Conservation (phyloP, 2,113 vertebrate species). For the Apteryx owenii region DNA sequence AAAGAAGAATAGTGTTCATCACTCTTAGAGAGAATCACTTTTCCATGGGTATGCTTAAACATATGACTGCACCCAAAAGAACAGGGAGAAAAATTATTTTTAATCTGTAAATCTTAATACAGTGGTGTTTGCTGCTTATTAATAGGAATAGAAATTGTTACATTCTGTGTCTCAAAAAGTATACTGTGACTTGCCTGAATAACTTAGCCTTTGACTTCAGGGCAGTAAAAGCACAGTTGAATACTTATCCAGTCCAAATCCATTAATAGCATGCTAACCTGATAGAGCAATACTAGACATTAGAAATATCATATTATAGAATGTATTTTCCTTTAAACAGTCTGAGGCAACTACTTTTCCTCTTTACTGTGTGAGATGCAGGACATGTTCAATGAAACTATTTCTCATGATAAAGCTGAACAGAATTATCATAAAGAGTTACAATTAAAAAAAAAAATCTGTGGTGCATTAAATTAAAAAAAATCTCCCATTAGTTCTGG, state of each 20-base stretch:
- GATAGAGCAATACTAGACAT: background rate
- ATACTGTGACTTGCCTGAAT: background rate
- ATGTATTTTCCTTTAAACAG: background rate
- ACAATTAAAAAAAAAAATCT: background rate
- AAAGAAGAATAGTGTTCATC: background rate
- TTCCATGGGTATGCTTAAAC: background rate
- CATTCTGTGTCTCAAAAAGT: background rate
- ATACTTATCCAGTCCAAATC: background rate
- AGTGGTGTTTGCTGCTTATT: background rate
- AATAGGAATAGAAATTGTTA: background rate
- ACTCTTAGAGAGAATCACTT: background rate
- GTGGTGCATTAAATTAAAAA: background rate
- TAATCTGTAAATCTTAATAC: background rate
- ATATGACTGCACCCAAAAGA: accelerated
- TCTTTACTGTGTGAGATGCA: background rate
- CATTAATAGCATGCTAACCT: background rate
- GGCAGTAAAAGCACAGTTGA: background rate
- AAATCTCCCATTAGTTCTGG: background rate
- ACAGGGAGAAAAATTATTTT: background rate
- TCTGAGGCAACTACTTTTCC: background rate
- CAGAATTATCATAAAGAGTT: background rate
- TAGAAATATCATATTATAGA: background rate
- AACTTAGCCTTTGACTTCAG: background rate
- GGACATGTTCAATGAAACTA: background rate
- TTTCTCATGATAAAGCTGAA: background rate